Evolutionary conservation across 2,113 vertebrate species (phyloP).

Genomic region (Edolisoma coerulescens): DNA sequence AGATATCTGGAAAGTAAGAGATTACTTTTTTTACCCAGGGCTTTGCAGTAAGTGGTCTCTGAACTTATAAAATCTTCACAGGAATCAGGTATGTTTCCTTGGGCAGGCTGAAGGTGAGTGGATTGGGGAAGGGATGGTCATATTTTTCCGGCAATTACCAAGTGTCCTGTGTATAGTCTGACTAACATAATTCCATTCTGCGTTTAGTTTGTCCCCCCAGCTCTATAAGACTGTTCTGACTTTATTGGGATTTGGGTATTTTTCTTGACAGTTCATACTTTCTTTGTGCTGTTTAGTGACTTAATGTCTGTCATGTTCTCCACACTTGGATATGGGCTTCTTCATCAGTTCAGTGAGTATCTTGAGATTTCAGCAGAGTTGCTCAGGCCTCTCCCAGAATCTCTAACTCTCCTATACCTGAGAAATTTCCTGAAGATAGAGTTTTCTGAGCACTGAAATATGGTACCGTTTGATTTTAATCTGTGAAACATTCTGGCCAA

Average conservation of each 20-base stretch:
- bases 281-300: not conserved
- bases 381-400: not conserved
- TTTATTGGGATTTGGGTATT: not conserved
- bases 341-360: not conserved
- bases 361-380: not conserved
- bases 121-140: not conserved
- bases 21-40: not conserved
- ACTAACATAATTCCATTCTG: not conserved
- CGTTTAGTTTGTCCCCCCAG: not conserved
- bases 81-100: not conserved
- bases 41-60: not conserved
- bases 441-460: not conserved
- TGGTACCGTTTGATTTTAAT: not conserved
- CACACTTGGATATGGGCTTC: not conserved
- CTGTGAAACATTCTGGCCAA: not conserved
- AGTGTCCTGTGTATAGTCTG: not conserved
- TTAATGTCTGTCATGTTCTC: not conserved
- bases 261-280: not conserved
- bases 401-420: not conserved
- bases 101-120: not conserved
- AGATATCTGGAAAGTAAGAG: not conserved
- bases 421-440: not conserved
- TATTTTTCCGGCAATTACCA: not conserved
- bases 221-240: not conserved
- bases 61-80: not conserved